Evolutionary conservation across 2,888 invertebrate genomes (phyloP).

Genomic region (Aleiodes alternator): DNA sequence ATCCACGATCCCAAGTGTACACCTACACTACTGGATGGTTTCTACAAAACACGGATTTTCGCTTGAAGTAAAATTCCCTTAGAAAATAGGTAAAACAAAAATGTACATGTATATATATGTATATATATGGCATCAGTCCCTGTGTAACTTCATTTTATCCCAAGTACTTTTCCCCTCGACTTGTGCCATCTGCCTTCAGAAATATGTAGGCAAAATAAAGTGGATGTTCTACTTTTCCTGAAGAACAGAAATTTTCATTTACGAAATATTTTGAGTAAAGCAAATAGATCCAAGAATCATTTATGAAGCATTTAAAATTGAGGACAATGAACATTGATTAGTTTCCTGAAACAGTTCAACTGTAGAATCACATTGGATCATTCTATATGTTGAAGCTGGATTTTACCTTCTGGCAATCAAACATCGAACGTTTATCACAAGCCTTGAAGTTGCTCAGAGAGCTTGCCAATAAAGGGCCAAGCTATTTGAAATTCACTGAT

Average conservation of each 20-base stretch:
- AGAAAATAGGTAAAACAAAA: constrained; percentile 12
- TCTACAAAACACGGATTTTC: constrained; percentile 49
- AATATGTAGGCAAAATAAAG: background rate
- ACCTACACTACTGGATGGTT: constrained; percentile 30
- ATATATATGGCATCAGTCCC: constrained; percentile 6
- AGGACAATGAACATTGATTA: background rate
- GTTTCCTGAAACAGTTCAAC: background rate
- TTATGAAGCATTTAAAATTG: background rate
- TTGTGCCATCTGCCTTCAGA: background rate
- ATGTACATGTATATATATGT: background rate
- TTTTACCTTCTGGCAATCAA: constrained; percentile 20
- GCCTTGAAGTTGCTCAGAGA: background rate
- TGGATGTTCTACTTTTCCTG: background rate
- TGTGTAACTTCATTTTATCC: constrained; percentile 1
- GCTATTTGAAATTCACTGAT: constrained; percentile 2
- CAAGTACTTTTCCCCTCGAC: background rate
- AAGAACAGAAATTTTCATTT: background rate
- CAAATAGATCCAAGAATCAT: background rate
- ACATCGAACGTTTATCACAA: background rate
- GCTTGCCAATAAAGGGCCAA: background rate
- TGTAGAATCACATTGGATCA: background rate
- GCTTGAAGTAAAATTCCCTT: constrained; percentile 48
- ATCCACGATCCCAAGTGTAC: constrained; percentile 37
- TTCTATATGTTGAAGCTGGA: background rate
- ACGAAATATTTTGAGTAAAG: background rate